Evolutionary conservation across 2,888 invertebrate genomes (phyloP), one percentile per base, ranked within the genome.

Genomic region (Andrena minutula): DNA sequence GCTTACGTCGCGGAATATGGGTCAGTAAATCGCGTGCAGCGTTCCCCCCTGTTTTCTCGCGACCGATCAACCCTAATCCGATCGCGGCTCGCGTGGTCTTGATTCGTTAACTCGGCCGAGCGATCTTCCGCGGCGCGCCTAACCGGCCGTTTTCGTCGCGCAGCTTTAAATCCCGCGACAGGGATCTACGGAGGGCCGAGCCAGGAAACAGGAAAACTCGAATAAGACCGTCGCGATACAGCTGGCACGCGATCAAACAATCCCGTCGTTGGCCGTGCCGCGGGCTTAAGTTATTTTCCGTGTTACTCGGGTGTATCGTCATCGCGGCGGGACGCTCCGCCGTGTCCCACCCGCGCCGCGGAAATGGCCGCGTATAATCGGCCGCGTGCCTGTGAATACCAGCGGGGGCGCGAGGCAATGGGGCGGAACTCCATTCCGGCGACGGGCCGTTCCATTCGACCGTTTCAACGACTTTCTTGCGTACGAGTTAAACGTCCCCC

Each of bases 221-320:
- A 77, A 32, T 71, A 76, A 83, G 69, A 74, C 72, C 51, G 51
- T 69, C 32, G 74, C 72, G 85, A 88, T 88, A 81, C 73, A 64
- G 64, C 56, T 74, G 83, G 79, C 87, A 87, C 88, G 87, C 86
- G 87, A 87, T 87, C 88, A 82, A 87, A 82, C 78, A 70, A 51
- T 47, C 32, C 60, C 41, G 58, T 10, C 12, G 53, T 60, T 28
- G 28, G 47, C 41, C 8, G 56, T 26, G 41, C 28, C 56, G 3
- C 7, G n/a, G 23, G 65, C 56, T 77, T 72, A 69, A 74, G 35
- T 71, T 81, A 65, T 64, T 74, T 69, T 51, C 69, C 60, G 12
- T 51, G 64, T 80, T 73, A 23, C 26, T 58, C 58, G n/a, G 6
- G 7, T 60, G 32, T 51, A 41, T 16, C 30, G 41, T 63, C 56